Base-by-base conservation (phyloP, 35 echinoderm and acorn worm species). In the Hemicentrotus pulcherrimus region DNA sequence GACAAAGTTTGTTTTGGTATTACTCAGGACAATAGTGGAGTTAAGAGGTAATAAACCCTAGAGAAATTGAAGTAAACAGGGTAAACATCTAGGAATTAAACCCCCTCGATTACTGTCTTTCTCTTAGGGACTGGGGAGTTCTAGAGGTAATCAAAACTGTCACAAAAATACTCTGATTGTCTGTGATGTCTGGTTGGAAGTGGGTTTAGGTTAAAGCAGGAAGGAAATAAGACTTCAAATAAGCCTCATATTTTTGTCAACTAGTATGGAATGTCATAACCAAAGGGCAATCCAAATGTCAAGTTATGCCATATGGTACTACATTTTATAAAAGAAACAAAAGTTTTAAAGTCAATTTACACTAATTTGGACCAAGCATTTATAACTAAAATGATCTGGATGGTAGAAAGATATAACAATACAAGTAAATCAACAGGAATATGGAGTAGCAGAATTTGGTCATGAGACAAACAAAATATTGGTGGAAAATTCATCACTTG, bases 1-100 rank as follows among this genome's bases (percentile, higher is more conserved):
- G n/a, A 2, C 65, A 78, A 78, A 78, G 65, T 78, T 78, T 78
- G 65, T 78, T 78, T 78, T 78, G 65, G 65, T 78, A 78, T 78
- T 78, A 78, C 19, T n/a, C 18, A 28, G n/a, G 28, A 28, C 65
- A 78, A 78, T 4, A 78, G 65, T 6, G 22, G 24, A 78, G 28
- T 24, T 6, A 78, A 78, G 65, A 78, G 7, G 65, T 24, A 78
- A 78, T 78, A 78, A n/a, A 78, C 65, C 65, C 65, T 30, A n/a
- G 65, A 78, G 65, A 28, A n/a, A 78, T 78, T 78, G 65, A n/a
- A 78, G 28, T 78, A 78, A 78, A 78, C 65, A 78, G 65, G 19
- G 19, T 78, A 78, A 78, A 78, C 65, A 78, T 78, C 19, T 28
- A 28, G 65, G 65, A 78, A 78, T 78, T 78, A 78, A 78, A 18